Evolutionary conservation across 2,888 invertebrate species (phyloP), one percentile per base, ranked within the genome.

Genomic region (Macrosoma leucophasiata): DNA sequence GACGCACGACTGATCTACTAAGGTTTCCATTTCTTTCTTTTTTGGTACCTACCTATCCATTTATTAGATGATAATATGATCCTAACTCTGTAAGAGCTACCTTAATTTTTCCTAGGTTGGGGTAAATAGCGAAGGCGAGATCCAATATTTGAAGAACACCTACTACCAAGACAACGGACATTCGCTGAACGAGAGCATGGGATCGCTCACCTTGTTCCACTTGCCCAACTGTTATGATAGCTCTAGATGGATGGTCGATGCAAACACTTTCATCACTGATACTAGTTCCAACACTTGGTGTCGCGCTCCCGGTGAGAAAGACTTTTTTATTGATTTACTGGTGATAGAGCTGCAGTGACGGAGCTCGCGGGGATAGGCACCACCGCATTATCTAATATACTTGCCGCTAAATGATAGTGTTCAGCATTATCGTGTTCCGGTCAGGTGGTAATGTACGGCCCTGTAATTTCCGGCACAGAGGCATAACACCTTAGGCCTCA

Each of bases 281-380:
- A 79, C 87, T 0, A 87, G 92, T 0, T 79, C 86, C 2, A 91
- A 91, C 47, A 92, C 92, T 0, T 90, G 87, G 55, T 89, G 90
- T 48, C 77, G 94, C 50, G 88, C 90, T 1, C 93, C 91, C 29
- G 88, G 91, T 87, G 62, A 53, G 74, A 20, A 25, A 7, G n/a
- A 24, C 13, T 33, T 11, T 10, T 17, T 7, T 6, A 15, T 13
- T 5, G 8, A 4, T 10, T 6, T 9, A 3, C 3, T 13, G 1
- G n/a, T 29, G 10, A 8, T 22, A 13, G n/a, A 10, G 14, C 7
- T 15, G 13, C 7, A 12, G n/a, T 29, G 2, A 19, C n/a, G n/a
- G n/a, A n/a, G n/a, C n/a, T n/a, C n/a, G n/a, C n/a, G n/a, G n/a
- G n/a, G n/a, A n/a, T n/a, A n/a, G n/a, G n/a, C n/a, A n/a, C n/a